Evolutionary conservation across 2,888 invertebrate genomes (phyloP).

Genomic region (Dynastes maya): DNA sequence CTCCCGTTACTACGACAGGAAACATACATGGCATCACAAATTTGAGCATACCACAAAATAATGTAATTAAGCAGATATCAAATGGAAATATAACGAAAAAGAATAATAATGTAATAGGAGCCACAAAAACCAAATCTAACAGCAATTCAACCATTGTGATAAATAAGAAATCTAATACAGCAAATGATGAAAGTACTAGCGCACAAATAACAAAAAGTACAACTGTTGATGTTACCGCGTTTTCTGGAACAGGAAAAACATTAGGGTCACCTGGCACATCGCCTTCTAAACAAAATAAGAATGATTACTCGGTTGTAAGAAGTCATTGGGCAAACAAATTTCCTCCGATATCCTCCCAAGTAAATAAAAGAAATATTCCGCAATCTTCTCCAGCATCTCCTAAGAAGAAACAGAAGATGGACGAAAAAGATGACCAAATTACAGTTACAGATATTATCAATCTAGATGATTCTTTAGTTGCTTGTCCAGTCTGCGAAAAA

Average conservation of each 20-base stretch:
- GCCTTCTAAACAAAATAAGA: constrained; percentile 25
- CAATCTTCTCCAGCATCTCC: constrained; percentile 16
- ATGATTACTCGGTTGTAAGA: constrained; percentile 64
- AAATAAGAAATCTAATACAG: constrained; percentile 53
- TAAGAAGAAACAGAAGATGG: constrained; percentile 44
- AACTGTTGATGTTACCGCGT: constrained; percentile 31
- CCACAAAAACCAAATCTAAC: constrained; percentile 49
- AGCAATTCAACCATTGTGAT: constrained; percentile 56
- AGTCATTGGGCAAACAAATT: constrained; percentile 69
- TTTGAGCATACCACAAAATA: constrained; percentile 30
- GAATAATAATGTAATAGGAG: background rate
- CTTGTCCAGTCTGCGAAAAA: constrained; percentile 69
- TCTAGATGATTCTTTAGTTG: constrained; percentile 50
- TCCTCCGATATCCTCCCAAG: constrained; percentile 10
- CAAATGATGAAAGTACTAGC: background rate
- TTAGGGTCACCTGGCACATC: constrained; percentile 40
- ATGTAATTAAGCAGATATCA: background rate
- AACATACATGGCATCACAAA: constrained; percentile 49
- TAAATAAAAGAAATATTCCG: constrained; percentile 48
- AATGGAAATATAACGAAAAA: constrained; percentile 4
- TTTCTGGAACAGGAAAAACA: constrained; percentile 55
- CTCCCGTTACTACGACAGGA: constrained; percentile 8
- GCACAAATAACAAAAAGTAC: constrained; percentile 15
- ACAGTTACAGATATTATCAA: constrained; percentile 30
- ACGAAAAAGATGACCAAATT: constrained; percentile 52